These are phyloP conservation scores for Phaedon cochleariae DNA, from an alignment of 2,888 invertebrate species.

Conservation along the genomic window DNA sequence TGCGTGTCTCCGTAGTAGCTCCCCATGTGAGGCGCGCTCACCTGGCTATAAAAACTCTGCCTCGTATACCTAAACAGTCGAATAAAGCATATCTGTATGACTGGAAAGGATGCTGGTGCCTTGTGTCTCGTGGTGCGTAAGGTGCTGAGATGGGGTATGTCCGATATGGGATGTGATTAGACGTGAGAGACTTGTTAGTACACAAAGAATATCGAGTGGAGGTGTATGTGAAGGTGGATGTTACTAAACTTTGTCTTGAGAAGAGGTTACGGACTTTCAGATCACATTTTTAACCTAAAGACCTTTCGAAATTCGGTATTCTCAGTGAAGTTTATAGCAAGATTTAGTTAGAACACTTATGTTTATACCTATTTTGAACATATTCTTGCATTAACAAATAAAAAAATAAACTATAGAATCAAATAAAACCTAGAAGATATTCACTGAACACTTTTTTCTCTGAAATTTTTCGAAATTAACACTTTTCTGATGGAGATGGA, in stretches of 20 bases:
- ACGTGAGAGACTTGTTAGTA: not conserved
- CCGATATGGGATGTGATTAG: not conserved
- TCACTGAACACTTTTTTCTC: too few species aligned
- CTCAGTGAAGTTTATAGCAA: too few species aligned
- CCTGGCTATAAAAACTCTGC: constrained; percentile 62
- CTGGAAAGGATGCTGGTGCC: constrained; percentile 26
- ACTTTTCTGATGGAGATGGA: too few species aligned
- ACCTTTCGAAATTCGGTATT: too few species aligned
- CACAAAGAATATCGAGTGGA: not conserved
- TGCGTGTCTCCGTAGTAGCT: constrained; percentile 63
- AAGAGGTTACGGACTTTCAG: not conserved
- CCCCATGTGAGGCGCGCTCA: constrained; percentile 54
- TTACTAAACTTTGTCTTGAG: not conserved
- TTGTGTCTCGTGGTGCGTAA: not conserved
- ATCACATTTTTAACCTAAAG: not conserved
- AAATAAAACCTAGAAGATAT: too few species aligned
- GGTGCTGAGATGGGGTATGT: not conserved
- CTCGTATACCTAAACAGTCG: constrained; percentile 60
- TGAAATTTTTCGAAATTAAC: too few species aligned
- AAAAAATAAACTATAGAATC: too few species aligned
- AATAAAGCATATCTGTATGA: constrained; percentile 42
- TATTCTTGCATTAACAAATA: too few species aligned
- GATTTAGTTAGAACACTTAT: too few species aligned
- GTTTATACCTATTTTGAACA: too few species aligned
- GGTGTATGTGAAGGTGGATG: not conserved